These are phyloP conservation scores for Drosophila ironensis DNA, from an alignment of 1,140 invertebrate genomes.

Conservation along the genomic window DNA sequence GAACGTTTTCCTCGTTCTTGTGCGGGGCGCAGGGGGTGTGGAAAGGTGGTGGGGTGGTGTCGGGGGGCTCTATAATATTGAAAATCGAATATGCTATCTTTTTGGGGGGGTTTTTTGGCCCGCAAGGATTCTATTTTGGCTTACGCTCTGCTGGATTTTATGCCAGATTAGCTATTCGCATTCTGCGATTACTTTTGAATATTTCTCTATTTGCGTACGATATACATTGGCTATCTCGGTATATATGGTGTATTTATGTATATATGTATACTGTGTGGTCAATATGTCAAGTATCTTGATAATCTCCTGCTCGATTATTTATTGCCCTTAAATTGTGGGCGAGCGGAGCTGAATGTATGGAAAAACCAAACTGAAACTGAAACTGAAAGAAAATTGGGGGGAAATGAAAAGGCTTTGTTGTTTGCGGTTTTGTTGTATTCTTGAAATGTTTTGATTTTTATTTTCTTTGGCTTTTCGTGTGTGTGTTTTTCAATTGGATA, in stretches of 20 bases:
- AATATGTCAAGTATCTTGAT: constrained; percentile 45
- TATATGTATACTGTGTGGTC: constrained; percentile 9
- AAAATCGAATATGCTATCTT: constrained; percentile 48
- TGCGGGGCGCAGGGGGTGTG: not conserved
- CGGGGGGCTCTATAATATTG: constrained; percentile 33
- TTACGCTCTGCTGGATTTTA: constrained; percentile 68
- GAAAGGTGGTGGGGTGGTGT: not conserved
- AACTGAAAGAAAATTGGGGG: constrained; percentile 11
- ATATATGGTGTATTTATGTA: constrained; percentile 6
- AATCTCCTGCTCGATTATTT: constrained; percentile 23
- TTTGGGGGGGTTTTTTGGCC: constrained; percentile 20
- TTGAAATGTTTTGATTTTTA: constrained; percentile 55
- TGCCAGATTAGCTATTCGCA: constrained; percentile 64
- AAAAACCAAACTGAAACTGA: not conserved
- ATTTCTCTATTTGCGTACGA: constrained; percentile 25
- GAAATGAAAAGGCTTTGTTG: constrained; percentile 29
- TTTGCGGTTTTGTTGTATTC: constrained; percentile 27
- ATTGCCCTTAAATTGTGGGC: constrained; percentile 21
- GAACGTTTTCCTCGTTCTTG: constrained; percentile 27
- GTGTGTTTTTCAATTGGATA: constrained; percentile 26
- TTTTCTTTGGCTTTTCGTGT: constrained; percentile 71
- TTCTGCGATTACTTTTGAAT: constrained; percentile 43
- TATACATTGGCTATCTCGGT: constrained; percentile 22
- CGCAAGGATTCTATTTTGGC: constrained; percentile 53
- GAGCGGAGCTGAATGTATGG: constrained; percentile 1